A percentile compares a stretch with the other conserved stretches of the same genome.
Evolutionary conservation across 1,140 invertebrate genomes (phyloP).

Genomic region (Formica selysi): DNA sequence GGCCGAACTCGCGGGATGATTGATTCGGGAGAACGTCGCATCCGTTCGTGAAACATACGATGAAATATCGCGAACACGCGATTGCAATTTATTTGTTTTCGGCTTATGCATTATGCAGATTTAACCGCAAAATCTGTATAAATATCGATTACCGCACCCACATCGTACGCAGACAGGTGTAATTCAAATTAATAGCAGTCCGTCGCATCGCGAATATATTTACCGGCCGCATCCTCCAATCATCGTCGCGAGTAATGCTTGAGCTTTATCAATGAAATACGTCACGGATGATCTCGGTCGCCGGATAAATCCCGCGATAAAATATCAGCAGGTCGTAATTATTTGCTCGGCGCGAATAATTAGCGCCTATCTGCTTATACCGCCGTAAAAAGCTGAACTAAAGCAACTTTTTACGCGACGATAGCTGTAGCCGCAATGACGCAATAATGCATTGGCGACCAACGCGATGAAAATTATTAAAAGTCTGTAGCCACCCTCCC

Average conservation of each 20-base stretch:
- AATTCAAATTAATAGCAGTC: background rate
- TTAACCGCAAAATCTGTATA: constrained; percentile 18
- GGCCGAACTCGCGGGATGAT: background rate
- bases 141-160: constrained; percentile 12
- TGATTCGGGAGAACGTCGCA: constrained; percentile 9
- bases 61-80: background rate
- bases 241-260: background rate
- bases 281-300: background rate
- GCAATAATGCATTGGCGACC: background rate
- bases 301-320: constrained; percentile 19
- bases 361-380: background rate
- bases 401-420: constrained; percentile 33
- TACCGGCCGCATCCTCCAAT: background rate
- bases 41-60: background rate
- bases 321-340: constrained; percentile 27
- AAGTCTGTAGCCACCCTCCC: background rate
- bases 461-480: constrained; percentile 9
- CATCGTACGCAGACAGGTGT: background rate
- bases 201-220: background rate
- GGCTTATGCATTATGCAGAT: constrained; percentile 17
- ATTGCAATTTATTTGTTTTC: constrained; percentile 34
- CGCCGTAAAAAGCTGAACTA: constrained; percentile 7
- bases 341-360: background rate
- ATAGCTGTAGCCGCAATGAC: background rate
- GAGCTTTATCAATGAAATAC: background rate